Conservation (phyloP, 2,888 invertebrate species). For the Buathra laborator region DNA sequence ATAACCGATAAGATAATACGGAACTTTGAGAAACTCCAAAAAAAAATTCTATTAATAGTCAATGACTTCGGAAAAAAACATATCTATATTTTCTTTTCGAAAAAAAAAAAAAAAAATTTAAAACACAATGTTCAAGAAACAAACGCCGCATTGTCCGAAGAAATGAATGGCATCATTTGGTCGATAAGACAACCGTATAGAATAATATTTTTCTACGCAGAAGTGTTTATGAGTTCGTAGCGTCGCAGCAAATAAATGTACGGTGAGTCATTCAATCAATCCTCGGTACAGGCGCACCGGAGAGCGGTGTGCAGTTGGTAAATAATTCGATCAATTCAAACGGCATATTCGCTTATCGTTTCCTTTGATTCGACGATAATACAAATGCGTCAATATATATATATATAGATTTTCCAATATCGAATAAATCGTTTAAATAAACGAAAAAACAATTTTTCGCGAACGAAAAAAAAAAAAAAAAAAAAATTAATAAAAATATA, state of each 20-base stretch:
- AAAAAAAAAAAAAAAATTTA: not conserved
- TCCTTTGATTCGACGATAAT: not conserved
- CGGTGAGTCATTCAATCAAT: constrained; percentile 6
- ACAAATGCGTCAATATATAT: not conserved
- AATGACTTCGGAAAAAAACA: not conserved
- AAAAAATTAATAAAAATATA: not conserved
- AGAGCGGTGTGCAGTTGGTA: not conserved
- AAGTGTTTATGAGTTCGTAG: constrained; percentile 2
- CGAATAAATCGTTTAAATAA: not conserved
- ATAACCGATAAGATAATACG: not conserved
- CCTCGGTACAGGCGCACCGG: not conserved
- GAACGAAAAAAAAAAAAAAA: no score
- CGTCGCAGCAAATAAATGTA: constrained; percentile 7
- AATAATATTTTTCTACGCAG: constrained; percentile 1
- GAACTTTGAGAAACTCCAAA: not conserved
- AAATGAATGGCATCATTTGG: constrained; percentile 6
- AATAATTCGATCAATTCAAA: constrained; percentile 13
- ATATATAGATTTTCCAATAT: no score
- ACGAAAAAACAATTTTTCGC: not conserved
- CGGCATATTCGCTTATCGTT: constrained; percentile 3
- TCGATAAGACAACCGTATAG: not conserved
- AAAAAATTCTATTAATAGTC: not conserved
- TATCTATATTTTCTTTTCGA: not conserved
- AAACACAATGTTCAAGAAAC: not conserved
- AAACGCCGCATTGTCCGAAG: not conserved